Evolutionary conservation across 2,888 invertebrate species (phyloP).

Genomic region (Leptopilina myrica): DNA sequence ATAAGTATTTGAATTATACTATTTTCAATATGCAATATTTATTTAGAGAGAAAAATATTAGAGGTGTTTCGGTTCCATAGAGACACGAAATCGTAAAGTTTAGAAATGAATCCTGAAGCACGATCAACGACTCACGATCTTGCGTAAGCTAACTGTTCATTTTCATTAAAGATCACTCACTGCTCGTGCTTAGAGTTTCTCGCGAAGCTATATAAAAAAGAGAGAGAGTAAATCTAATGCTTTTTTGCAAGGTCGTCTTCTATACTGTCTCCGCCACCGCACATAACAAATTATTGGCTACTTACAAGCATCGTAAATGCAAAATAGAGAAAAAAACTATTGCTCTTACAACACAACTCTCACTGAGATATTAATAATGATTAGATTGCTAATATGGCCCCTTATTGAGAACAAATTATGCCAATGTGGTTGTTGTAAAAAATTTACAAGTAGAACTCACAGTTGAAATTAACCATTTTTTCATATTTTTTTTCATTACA

Average conservation of each 20-base stretch:
- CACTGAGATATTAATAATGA: too few relatives aligned
- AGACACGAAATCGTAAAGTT: conserved; percentile 9
- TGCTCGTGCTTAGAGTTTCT: neutral
- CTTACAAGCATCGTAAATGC: too few relatives aligned
- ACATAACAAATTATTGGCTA: too few relatives aligned
- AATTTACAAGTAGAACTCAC: too few relatives aligned
- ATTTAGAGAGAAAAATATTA: neutral
- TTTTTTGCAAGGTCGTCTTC: conserved; percentile 5
- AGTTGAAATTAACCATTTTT: too few relatives aligned
- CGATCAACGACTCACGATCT: conserved; percentile 15
- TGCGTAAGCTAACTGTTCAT: conserved; percentile 13
- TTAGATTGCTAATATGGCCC: too few relatives aligned
- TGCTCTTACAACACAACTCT: too few relatives aligned
- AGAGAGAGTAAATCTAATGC: neutral
- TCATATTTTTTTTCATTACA: too few relatives aligned
- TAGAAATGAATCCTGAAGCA: conserved; percentile 3
- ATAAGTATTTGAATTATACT: neutral
- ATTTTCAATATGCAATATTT: neutral
- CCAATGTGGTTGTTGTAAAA: too few relatives aligned
- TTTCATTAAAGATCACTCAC: conserved; percentile 16
- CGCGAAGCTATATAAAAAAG: neutral
- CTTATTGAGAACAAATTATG: too few relatives aligned
- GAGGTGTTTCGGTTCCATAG: neutral
- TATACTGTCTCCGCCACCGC: neutral
- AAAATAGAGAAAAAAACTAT: too few relatives aligned